phyloP scores from a whole-genome alignment of 2,113 vertebrate species.

The Sinocyclocheilus anophthalmus region DNA sequence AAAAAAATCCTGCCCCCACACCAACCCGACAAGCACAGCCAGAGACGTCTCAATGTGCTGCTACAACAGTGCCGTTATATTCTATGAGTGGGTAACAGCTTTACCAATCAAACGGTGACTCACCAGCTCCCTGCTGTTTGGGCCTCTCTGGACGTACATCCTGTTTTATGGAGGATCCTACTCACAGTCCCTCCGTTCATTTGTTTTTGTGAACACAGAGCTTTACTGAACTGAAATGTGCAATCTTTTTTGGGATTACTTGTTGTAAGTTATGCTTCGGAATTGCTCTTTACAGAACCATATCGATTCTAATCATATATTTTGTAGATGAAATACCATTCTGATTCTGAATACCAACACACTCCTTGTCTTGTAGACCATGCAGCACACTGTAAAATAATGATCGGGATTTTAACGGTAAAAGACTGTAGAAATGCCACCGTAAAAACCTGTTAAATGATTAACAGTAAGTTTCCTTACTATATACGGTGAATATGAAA shows the following conservation, averaged over 20 bases:
- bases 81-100: conserved; percentile 34
- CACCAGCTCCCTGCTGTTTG: conserved; percentile 74
- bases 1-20: background rate
- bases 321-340: background rate
- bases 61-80: conserved; percentile 42
- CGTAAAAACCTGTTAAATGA: too few species aligned
- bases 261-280: background rate
- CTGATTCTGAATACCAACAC: background rate
- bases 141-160: conserved; percentile 68
- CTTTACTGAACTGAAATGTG: background rate
- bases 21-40: conserved; percentile 10
- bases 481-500: too few species aligned
- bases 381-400: background rate
- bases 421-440: too few species aligned
- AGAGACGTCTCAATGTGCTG: conserved; percentile 17
- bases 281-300: background rate
- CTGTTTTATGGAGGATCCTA: conserved; percentile 64
- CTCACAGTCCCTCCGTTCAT: conserved; percentile 14
- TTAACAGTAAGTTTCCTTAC: too few species aligned
- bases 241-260: background rate
- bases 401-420: too few species aligned
- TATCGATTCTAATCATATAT: background rate
- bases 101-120: conserved; percentile 71
- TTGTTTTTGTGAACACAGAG: background rate
- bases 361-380: too few species aligned